Evolutionary conservation across 1,140 invertebrate genomes (phyloP), one percentile per base, ranked within the genome.

Genomic region (Arion vulgaris): DNA sequence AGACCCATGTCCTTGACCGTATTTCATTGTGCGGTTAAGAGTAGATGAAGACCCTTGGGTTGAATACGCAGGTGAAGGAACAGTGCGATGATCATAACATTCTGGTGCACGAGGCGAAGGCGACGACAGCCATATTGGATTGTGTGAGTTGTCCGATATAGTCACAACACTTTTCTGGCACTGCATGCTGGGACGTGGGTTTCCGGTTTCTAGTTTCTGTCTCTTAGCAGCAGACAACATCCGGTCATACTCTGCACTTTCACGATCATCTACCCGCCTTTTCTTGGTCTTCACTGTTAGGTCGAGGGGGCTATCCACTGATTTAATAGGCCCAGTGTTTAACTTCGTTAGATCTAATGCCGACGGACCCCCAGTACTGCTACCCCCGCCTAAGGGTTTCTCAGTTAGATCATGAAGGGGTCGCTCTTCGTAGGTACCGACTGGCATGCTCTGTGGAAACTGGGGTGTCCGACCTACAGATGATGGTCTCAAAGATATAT

Each of bases 271-370:
- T 32, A 80, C 86, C 0, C 72, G 66, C 26, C 86, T 28, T 38
- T 85, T 86, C 7, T 81, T 81, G 1, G 86, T 80, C 62, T 86
- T 87, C 13, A 85, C 74, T 0, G 86, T 84, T n/a, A 87, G 76
- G 71, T 87, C 86, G 19, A 87, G 75, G 0, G 86, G 86, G 39
- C 82, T 78, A 66, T 87, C 86, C 19, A 81, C 77, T 13, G 80
- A 53, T 19, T 84, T 84, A 0, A 23, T 34, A 0, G 71, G 34
- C 32, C 81, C 75, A 23, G 77, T 57, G 9, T 68, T 23, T 32
- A 83, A 26, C 51, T 78, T 79, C n/a, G 85, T 77, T n/a, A 86
- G 74, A 74, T 86, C 85, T n/a, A 86, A 69, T 23, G 85, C 83
- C 4, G 57, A 9, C 2, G 32, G 13, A n/a, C 76, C 78, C 4